Percentiles rank a stretch among this genome's conserved stretches.
These are phyloP conservation scores for Calonectris borealis DNA, from an alignment of 2,113 vertebrate genomes.

Conservation along the genomic window DNA sequence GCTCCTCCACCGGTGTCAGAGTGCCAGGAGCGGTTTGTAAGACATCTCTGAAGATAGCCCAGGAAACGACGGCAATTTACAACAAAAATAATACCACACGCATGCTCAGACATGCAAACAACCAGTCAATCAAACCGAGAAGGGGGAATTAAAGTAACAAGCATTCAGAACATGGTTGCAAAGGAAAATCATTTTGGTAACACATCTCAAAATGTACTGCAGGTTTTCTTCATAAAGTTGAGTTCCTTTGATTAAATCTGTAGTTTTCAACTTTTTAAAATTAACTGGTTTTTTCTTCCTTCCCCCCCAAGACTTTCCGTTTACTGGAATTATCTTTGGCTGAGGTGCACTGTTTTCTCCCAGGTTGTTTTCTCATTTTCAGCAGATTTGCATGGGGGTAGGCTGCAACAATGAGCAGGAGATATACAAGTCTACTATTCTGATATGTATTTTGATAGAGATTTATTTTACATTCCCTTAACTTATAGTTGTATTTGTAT, in stretches of 20 bases:
- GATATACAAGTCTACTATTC: not conserved
- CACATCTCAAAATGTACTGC: not conserved
- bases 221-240: not conserved
- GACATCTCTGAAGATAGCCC: not conserved
- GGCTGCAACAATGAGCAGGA: not conserved
- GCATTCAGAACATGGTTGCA: not conserved
- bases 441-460: conserved; percentile 13
- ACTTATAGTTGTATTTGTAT: conserved; percentile 34
- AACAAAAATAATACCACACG: not conserved
- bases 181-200: not conserved
- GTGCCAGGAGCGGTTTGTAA: not conserved
- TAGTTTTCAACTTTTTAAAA: not conserved
- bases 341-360: not conserved
- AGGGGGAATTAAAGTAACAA: not conserved
- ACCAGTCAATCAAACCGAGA: fast-evolving
- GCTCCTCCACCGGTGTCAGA: not conserved
- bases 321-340: not conserved
- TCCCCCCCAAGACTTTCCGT: not conserved
- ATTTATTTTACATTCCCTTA: conserved; percentile 47
- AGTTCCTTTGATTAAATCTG: not conserved
- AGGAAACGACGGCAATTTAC: not conserved
- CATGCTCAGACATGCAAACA: not conserved
- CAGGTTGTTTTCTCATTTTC: not conserved
- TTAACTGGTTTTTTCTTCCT: not conserved
- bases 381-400: not conserved